Evolutionary conservation across 2,888 invertebrate genomes (phyloP).

Genomic region (Plagiodera versicolora): DNA sequence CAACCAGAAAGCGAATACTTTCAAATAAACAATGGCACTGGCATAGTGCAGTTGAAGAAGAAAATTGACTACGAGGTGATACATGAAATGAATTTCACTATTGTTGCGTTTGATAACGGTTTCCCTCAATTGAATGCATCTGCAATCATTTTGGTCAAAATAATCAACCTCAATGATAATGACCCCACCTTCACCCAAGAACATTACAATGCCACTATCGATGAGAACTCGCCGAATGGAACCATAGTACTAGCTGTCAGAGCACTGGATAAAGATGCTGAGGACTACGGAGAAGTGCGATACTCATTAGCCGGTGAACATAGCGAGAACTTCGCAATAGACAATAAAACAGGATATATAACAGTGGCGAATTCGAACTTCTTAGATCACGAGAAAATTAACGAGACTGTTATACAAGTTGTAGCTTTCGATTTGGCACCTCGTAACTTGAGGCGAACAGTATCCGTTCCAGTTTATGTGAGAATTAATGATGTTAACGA

Average conservation of each 20-base stretch:
- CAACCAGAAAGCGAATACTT: constrained; percentile 75
- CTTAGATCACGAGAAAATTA: constrained; percentile 76
- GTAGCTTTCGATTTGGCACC: constrained; percentile 82
- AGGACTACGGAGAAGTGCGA: constrained; percentile 73
- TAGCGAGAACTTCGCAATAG: constrained; percentile 73
- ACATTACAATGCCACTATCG: constrained; percentile 70
- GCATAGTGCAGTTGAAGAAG: constrained; percentile 74
- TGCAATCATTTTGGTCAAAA: constrained; percentile 74
- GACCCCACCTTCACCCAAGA: constrained; percentile 74
- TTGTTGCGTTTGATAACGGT: constrained; percentile 84
- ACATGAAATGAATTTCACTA: constrained; percentile 75
- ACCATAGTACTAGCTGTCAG: constrained; percentile 73
- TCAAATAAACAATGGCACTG: constrained; percentile 78
- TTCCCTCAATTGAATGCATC: constrained; percentile 79
- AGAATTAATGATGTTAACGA: constrained; percentile 86
- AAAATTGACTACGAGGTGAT: constrained; percentile 83
- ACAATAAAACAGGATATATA: constrained; percentile 72
- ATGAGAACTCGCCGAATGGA: constrained; percentile 75
- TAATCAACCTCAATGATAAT: constrained; percentile 87
- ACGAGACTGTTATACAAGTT: constrained; percentile 74
- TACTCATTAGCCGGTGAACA: constrained; percentile 78
- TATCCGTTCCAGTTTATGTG: constrained; percentile 78
- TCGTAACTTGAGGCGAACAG: constrained; percentile 65
- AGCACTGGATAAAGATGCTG: constrained; percentile 79
- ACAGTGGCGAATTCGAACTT: constrained; percentile 70